phyloP scores from a whole-genome alignment of 2,113 vertebrate species.

The Cettia cetti region DNA sequence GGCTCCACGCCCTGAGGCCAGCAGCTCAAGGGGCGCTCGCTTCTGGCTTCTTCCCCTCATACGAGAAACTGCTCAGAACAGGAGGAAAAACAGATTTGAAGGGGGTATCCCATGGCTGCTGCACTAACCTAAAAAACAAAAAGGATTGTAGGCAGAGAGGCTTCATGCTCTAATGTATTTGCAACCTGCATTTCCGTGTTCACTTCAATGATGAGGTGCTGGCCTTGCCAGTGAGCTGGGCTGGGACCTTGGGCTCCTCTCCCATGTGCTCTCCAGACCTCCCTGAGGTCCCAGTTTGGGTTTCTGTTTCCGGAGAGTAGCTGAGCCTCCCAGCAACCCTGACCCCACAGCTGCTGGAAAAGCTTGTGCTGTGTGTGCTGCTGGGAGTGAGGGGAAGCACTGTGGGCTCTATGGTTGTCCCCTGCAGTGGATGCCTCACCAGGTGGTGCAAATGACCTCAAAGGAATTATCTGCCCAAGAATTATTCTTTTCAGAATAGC shows the following conservation, averaged over 20 bases:
- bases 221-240: not conserved
- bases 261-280: rapidly evolving
- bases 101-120: not conserved
- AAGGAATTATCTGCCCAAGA: not conserved
- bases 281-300: rapidly evolving
- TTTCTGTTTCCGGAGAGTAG: not conserved
- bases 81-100: not conserved
- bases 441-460: not conserved
- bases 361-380: not conserved
- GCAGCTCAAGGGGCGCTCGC: not conserved
- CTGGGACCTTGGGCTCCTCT: not conserved
- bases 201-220: not conserved
- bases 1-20: not conserved
- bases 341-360: too few species aligned
- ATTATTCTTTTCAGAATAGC: not conserved
- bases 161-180: not conserved
- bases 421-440: not conserved
- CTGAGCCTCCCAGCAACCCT: rapidly evolving
- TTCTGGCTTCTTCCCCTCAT: not conserved
- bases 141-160: not conserved
- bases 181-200: not conserved
- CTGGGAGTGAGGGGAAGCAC: not conserved
- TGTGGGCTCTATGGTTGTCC: not conserved
- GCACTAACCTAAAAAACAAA: not conserved
- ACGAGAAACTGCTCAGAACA: not conserved